Evolutionary conservation across 2,888 invertebrate genomes (phyloP).

Genomic region (Drymonia ruficornis): DNA sequence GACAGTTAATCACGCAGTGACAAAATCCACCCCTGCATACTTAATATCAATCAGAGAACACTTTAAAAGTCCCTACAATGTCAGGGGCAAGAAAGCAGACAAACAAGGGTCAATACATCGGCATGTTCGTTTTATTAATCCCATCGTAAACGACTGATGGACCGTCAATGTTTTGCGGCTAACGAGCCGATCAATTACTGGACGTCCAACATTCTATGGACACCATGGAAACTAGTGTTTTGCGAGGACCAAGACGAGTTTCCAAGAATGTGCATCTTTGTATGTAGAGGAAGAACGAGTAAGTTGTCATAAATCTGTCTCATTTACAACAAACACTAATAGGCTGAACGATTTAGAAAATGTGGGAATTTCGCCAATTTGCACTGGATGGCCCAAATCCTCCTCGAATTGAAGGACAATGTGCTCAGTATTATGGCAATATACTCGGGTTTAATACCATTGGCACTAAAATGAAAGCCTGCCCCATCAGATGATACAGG

Average conservation of each 20-base stretch:
- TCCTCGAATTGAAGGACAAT: too few species aligned
- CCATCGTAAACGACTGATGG: conserved; percentile 14
- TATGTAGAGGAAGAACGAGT: not conserved
- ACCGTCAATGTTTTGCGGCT: conserved; percentile 27
- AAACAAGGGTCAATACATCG: conserved; percentile 33
- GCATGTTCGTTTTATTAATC: conserved; percentile 36
- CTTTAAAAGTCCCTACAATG: not conserved
- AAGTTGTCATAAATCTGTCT: too few species aligned
- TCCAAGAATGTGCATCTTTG: not conserved
- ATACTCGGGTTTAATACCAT: too few species aligned
- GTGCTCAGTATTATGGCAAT: too few species aligned
- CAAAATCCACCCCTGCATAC: too few species aligned
- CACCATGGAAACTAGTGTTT: conserved; percentile 7
- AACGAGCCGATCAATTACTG: conserved; percentile 29
- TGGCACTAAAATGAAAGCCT: too few species aligned
- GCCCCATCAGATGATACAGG: too few species aligned
- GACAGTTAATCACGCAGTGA: too few species aligned
- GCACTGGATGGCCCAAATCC: too few species aligned
- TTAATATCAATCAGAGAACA: not conserved
- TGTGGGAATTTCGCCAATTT: too few species aligned
- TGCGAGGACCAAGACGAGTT: conserved; percentile 8
- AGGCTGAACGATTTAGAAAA: too few species aligned
- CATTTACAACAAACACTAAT: too few species aligned
- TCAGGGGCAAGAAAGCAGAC: not conserved
- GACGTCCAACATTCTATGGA: conserved; percentile 15